These are phyloP conservation scores for Drosophila testacea DNA, from an alignment of 2,888 invertebrate species.

Conservation along the genomic window DNA sequence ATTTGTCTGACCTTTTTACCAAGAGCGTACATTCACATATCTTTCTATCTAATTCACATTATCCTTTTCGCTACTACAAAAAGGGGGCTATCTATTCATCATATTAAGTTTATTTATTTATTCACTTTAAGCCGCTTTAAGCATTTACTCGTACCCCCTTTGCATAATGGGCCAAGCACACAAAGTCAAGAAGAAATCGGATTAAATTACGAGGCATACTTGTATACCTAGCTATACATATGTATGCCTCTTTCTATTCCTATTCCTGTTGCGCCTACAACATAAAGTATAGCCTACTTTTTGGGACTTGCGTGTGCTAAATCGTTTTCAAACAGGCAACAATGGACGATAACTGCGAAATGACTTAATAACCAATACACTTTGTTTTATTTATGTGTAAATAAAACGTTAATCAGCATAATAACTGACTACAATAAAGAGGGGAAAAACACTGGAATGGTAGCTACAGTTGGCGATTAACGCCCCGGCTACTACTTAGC, in stretches of 20 bases:
- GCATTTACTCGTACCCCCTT: conserved; percentile 22
- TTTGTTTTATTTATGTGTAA: conserved; percentile 64
- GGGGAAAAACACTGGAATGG: not conserved
- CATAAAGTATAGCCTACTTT: conserved; percentile 33
- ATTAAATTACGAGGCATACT: conserved; percentile 32
- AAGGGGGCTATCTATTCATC: conserved; percentile 18
- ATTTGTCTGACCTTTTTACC: not conserved
- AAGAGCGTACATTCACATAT: not conserved
- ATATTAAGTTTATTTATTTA: conserved; percentile 43
- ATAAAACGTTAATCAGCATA: conserved; percentile 69
- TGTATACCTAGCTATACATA: not conserved
- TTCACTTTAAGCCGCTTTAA: conserved; percentile 32
- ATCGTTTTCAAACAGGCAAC: conserved; percentile 37
- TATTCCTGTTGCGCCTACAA: conserved; percentile 20
- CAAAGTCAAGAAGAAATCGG: conserved; percentile 35
- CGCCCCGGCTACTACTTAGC: conserved; percentile 58
- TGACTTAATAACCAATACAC: conserved; percentile 70
- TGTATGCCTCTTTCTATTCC: not conserved
- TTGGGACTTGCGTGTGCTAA: conserved; percentile 37
- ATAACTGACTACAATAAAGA: conserved; percentile 31
- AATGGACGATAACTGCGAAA: conserved; percentile 49
- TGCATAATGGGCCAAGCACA: not conserved
- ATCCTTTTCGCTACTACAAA: conserved; percentile 9
- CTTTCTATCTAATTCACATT: conserved; percentile 18
- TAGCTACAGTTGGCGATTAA: conserved; percentile 41